These are phyloP conservation scores for Xyrauchen texanus DNA, from an alignment of 2,113 vertebrate genomes.

Conservation along the genomic window DNA sequence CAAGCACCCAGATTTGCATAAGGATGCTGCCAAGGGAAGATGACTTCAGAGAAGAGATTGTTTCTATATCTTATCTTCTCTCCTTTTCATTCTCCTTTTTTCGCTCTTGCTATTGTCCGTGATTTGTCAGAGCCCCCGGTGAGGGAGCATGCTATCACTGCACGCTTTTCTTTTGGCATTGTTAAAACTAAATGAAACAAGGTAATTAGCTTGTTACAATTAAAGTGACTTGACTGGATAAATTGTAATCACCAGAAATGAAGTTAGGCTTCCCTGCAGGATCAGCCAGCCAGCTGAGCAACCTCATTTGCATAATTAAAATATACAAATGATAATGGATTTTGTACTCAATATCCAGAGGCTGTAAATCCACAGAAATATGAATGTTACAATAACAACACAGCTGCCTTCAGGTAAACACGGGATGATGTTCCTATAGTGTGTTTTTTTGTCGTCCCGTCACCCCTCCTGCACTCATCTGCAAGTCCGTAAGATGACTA, in stretches of 20 bases:
- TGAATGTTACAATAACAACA: conserved; percentile 98
- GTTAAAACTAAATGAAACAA: conserved; percentile 99
- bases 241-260: conserved; percentile 99
- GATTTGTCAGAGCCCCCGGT: conserved; percentile 63
- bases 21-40: not conserved
- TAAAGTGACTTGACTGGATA: conserved; percentile 99
- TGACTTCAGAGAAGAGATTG: not conserved
- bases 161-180: conserved; percentile 89
- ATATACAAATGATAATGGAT: conserved; percentile 99
- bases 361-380: conserved; percentile 98
- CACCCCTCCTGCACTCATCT: not conserved
- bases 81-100: conserved; percentile 14
- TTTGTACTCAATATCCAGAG: conserved; percentile 99
- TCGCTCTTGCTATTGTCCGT: conserved; percentile 47
- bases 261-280: conserved; percentile 99
- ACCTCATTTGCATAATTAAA: conserved; percentile 99
- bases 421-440: conserved; percentile 53
- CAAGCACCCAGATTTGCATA: not conserved
- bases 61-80: conserved; percentile 28
- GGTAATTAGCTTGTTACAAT: conserved; percentile 99
- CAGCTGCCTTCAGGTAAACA: conserved; percentile 89
- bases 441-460: not conserved
- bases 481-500: conserved; percentile 44
- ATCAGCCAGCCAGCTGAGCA: conserved; percentile 96
- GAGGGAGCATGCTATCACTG: conserved; percentile 78